Evolutionary conservation across 2,113 vertebrate species (phyloP).

Genomic region (Indicator maculatus): DNA sequence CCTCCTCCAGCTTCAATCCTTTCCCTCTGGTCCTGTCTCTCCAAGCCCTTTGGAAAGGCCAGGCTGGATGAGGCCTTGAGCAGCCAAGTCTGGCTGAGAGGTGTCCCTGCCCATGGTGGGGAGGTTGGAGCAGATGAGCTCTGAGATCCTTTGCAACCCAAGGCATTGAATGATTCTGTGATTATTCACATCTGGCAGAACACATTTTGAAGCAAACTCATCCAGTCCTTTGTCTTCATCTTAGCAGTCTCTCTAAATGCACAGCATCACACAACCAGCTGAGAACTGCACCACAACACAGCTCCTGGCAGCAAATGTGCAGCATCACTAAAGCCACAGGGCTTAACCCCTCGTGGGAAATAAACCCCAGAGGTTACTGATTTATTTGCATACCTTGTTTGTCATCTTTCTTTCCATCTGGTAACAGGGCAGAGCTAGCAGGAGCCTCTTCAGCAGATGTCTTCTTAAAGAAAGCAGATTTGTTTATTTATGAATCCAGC

Average conservation of each 20-base stretch:
- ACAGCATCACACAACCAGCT: background rate
- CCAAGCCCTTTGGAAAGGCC: too few relatives aligned
- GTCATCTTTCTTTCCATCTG: constrained; percentile 73
- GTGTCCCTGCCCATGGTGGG: too few relatives aligned
- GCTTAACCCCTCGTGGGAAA: background rate
- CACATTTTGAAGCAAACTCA: background rate
- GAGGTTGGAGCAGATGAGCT: too few relatives aligned
- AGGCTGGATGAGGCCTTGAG: too few relatives aligned
- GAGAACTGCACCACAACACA: background rate
- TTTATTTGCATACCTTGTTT: constrained; percentile 76
- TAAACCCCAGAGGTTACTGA: background rate
- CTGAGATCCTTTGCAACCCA: too few relatives aligned
- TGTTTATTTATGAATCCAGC: background rate
- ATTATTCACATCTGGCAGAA: background rate
- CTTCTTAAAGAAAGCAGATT: constrained; percentile 68
- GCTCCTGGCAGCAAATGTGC: background rate
- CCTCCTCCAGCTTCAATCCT: too few relatives aligned
- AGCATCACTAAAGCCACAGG: background rate
- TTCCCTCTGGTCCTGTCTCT: too few relatives aligned
- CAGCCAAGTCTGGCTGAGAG: too few relatives aligned
- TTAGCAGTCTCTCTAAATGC: background rate
- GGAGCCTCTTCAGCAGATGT: constrained; percentile 69
- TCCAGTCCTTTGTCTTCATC: background rate
- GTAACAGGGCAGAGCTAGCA: constrained; percentile 65
- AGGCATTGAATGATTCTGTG: too few relatives aligned